Evolutionary conservation across 2,797 vertebrate species (phyloP), one percentile per base, ranked within the genome.

Genomic region (Bufotes viridis): DNA sequence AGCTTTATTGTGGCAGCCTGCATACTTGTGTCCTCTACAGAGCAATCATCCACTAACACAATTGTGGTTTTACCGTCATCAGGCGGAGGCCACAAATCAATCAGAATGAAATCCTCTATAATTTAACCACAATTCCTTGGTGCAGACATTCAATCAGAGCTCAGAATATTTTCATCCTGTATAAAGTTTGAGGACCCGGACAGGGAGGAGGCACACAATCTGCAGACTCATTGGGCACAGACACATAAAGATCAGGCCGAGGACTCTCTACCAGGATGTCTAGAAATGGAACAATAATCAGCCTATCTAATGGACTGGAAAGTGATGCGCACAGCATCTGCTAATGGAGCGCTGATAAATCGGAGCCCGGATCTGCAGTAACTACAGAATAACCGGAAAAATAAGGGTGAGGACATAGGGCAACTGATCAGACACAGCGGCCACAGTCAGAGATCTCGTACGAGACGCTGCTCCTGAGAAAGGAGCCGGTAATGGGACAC

Each of bases 221-320:
- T 53, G 72, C 72, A 49, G 42, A 29, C 69, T 72, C 69, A 72
- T 20, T 58, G 76, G 6, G n/a, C 57, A 53, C 51, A 79, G 58
- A 61, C 22, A 34, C 12, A 24, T 57, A 57, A 42, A 34, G 58
- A 58, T 78, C 42, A 22, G 51, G n/a, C 57, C 60, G 22, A n/a
- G 14, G 49, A 53, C 74, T 76, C 70, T 42, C 60, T 14, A 8
- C 13, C 49, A 69, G 14, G 67, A 84, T 53, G 55, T n/a, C 29
- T 10, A 42, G 53, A 42, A 51, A 81, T 58, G 42, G 69, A 87
- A 63, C 55, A 74, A 61, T 87, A 72, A 61, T 81, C 67, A 70
- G 65, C 67, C 34, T 29, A 57, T 75, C 63, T 82, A 87, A 87
- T 87, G 79, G 79, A 74, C 67, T 74, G 78, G 78, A 72, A 74